Percentiles rank a stretch among this genome's conserved stretches.
Conservation (phyloP, 2,888 invertebrate genomes). For the Auanema freiburgensis region DNA sequence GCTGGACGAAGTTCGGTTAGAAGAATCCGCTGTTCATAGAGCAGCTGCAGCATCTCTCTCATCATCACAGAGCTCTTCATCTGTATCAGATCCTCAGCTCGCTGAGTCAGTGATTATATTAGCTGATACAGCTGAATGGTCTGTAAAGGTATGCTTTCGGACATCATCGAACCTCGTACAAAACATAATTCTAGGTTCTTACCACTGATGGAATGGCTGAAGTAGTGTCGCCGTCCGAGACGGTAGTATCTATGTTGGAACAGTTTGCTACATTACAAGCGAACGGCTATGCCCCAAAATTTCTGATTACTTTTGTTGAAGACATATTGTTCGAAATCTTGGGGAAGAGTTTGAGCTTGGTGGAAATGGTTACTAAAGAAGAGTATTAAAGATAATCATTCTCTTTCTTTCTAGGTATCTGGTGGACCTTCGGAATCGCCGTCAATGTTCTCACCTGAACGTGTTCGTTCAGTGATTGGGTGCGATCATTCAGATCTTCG, state of each 20-base stretch:
- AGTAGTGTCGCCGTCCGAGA: conserved; percentile 52
- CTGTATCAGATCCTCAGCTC: conserved; percentile 11
- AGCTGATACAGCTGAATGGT: conserved; percentile 33
- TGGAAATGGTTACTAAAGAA: conserved; percentile 36
- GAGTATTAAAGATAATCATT: not conserved
- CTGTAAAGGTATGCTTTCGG: conserved; percentile 29
- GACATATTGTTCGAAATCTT: conserved; percentile 59
- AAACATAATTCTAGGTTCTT: conserved; percentile 8
- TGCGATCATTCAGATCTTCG: conserved; percentile 59
- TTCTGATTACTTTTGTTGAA: conserved; percentile 56
- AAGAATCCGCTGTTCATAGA: conserved; percentile 28
- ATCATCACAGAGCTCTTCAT: conserved; percentile 23
- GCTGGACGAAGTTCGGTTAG: conserved; percentile 32
- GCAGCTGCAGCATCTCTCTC: conserved; percentile 19
- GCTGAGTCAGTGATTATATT: conserved; percentile 41
- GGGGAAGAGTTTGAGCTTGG: conserved; percentile 48
- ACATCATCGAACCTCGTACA: not conserved
- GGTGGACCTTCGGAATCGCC: conserved; percentile 2
- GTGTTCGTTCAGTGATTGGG: conserved; percentile 48
- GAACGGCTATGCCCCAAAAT: conserved; percentile 34
- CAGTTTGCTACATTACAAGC: conserved; percentile 49
- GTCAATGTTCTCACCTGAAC: conserved; percentile 34
- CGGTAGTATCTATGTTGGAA: conserved; percentile 55
- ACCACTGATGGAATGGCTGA: conserved; percentile 30
- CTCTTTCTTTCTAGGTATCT: conserved; percentile 13